Evolutionary conservation across 2,888 invertebrate genomes (phyloP).

Genomic region (Drosophila incognita): DNA sequence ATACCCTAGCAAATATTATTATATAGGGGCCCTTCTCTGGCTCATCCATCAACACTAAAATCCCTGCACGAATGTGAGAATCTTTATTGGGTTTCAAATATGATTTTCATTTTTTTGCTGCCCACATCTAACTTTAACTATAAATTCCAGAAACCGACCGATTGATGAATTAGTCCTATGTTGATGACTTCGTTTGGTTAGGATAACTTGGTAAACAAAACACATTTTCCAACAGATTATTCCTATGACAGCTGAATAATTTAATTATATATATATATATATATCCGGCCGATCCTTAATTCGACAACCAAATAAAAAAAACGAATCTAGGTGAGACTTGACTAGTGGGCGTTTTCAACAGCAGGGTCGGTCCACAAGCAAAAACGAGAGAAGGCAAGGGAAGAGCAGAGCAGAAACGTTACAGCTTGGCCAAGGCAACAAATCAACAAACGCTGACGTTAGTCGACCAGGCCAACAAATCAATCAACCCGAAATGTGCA

Average conservation of each 20-base stretch:
- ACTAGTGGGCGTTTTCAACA: conserved; percentile 21
- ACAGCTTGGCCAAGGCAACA: conserved; percentile 28
- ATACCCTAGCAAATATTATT: background rate
- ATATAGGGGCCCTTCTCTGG: too few relatives aligned
- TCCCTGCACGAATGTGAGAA: background rate
- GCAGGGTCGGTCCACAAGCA: background rate
- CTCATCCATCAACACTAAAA: background rate
- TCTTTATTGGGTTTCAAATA: background rate
- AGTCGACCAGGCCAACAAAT: conserved; percentile 62
- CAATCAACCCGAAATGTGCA: conserved; percentile 64
- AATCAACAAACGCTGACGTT: conserved; percentile 11
- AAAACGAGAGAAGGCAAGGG: background rate
- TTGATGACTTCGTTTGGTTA: background rate
- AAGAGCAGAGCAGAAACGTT: background rate
- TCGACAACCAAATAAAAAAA: conserved; percentile 23
- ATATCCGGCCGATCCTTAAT: too few relatives aligned
- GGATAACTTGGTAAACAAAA: background rate
- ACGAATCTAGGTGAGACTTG: conserved; percentile 56
- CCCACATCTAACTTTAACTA: background rate
- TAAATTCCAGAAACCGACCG: background rate
- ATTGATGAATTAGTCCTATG: background rate
- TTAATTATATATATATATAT: too few relatives aligned
- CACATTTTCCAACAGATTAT: background rate
- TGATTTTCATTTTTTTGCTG: too few relatives aligned
- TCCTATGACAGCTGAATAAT: background rate